Percentiles rank a stretch among this genome's conserved stretches.
phyloP scores from a whole-genome alignment of 2,797 vertebrate species.

The Enteromius afrohamiltoni region DNA sequence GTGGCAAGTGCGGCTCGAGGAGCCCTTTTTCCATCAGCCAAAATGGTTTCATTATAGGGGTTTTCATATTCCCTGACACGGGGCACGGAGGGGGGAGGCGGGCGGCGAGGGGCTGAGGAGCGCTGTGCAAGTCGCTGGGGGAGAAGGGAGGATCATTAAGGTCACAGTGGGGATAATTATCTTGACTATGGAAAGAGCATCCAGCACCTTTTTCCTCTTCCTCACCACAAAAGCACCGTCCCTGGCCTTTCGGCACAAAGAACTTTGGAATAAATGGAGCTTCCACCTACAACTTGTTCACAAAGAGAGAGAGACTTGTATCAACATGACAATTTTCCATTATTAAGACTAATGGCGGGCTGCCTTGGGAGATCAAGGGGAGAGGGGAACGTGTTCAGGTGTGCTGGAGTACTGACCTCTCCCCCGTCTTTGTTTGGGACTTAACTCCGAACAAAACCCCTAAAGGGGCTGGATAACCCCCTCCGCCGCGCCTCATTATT shows the following conservation, averaged over 20 bases:
- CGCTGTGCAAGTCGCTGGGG: constrained; percentile 90
- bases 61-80: constrained; percentile 99
- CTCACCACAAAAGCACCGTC: constrained; percentile 99
- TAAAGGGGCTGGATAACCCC: constrained; percentile 84
- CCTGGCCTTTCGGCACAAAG: constrained; percentile 99
- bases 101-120: constrained; percentile 73
- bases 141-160: constrained; percentile 99
- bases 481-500: constrained; percentile 87
- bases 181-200: constrained; percentile 99
- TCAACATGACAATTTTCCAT: constrained; percentile 99
- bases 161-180: constrained; percentile 99
- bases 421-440: constrained; percentile 98
- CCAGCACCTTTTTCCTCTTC: constrained; percentile 97
- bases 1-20: constrained; percentile 99
- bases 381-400: constrained; percentile 98
- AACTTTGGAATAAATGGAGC: constrained; percentile 99
- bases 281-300: constrained; percentile 99
- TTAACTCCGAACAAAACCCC: constrained; percentile 95
- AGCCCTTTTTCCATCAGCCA: constrained; percentile 99
- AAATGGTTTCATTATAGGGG: constrained; percentile 99
- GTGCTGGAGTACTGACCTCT: constrained; percentile 99
- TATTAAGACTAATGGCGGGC: constrained; percentile 99
- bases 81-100: constrained; percentile 79
- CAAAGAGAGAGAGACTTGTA: constrained; percentile 97
- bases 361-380: constrained; percentile 99